Evolutionary conservation across 2,113 vertebrate species (phyloP), one percentile per base, ranked within the genome.

Genomic region (Reinhardtius hippoglossoides): DNA sequence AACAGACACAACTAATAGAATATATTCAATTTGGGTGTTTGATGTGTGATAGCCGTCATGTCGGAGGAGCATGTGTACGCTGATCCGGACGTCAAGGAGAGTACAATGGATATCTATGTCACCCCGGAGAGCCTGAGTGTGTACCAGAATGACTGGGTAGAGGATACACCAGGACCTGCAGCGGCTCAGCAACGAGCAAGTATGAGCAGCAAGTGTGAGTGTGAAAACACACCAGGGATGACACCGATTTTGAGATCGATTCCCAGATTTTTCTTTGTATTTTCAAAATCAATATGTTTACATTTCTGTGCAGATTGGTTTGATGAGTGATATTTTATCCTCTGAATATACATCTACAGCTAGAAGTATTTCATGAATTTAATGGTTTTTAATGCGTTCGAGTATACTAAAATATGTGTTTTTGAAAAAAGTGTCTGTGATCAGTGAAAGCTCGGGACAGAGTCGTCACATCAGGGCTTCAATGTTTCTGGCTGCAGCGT

Each of bases 111-210:
- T 60, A 86, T 90, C 69, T 92, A 84, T 26, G 84, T 90, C n/a
- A 92, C 84, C 42, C 61, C 74, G 46, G 90, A 92, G 21, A 90
- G 87, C 77, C 74, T 90, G 58, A 80, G 4, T 61, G 80, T 90
- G 37, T 81, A 42, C 56, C 85, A 90, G 0, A 80, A 54, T 21
- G 88, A 85, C 14, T 88, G 88, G 90, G 23, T 82, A 72, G 84
- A 86, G 60, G 16, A 58, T 62, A 14, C 27, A 71, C 27, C 62
- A 1, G 44, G 7, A 66, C 37, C 50, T 46, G 27, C 57, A 59
- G 60, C 31, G 6, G 1, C 12, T 48, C 80, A 59, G 21, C 76
- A 68, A 3, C 7, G 52, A 80, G 84, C 18, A 24, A 18, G 62
- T 65, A 65, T 46, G 61, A 58, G 14, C 20, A 54, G 9, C n/a